phyloP scores from a whole-genome alignment of 2,888 invertebrate species.

The Pyrrhia umbra region DNA sequence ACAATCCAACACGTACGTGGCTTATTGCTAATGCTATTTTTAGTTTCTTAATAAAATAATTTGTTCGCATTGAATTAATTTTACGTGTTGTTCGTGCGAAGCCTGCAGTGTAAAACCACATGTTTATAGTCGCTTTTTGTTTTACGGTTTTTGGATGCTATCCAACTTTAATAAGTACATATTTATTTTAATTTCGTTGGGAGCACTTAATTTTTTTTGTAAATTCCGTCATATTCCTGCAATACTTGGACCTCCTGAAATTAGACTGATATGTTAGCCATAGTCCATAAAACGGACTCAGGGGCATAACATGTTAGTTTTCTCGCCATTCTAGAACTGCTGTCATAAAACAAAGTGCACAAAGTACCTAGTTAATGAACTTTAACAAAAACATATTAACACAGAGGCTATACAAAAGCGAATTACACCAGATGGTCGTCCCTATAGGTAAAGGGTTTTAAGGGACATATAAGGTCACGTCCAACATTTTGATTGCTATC shows the following conservation, averaged over 20 bases:
- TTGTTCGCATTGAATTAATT: conserved; percentile 37
- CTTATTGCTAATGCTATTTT: conserved; percentile 29
- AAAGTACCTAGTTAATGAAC: no score
- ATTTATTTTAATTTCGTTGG: conserved; percentile 37
- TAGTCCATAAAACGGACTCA: no score
- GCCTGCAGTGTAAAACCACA: conserved; percentile 48
- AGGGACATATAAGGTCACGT: conserved; percentile 30
- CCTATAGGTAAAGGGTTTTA: conserved; percentile 12
- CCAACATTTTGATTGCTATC: conserved; percentile 68
- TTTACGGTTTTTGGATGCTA: conserved; percentile 49
- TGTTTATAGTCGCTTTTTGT: conserved; percentile 50
- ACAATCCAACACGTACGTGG: conserved; percentile 34
- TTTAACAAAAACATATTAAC: neutral
- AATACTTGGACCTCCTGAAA: neutral
- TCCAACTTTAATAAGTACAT: conserved; percentile 56
- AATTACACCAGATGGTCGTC: conserved; percentile 9
- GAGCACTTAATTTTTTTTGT: conserved; percentile 8
- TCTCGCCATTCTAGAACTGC: no score
- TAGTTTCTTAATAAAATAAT: conserved; percentile 29
- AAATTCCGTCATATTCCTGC: neutral
- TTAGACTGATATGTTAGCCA: neutral
- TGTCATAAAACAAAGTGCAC: no score
- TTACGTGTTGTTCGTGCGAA: conserved; percentile 38
- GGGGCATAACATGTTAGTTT: no score
- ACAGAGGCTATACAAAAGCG: conserved; percentile 5